Conservation (phyloP, 2,888 invertebrate species). For the Eristalinus sepulchralis region DNA sequence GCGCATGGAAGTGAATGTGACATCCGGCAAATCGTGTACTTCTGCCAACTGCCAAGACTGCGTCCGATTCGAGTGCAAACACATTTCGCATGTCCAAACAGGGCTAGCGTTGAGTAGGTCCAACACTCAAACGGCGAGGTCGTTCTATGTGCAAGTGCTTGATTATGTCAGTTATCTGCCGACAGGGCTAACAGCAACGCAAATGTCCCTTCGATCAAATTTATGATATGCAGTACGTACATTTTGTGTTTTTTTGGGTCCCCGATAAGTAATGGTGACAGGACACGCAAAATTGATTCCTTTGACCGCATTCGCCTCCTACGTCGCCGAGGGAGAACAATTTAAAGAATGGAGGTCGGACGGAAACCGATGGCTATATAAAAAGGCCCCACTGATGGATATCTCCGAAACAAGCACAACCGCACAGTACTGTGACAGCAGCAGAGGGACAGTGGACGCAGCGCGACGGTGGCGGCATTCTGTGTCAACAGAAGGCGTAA, state of each 20-base stretch:
- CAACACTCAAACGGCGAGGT: background rate
- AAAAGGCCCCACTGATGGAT: conserved; percentile 36
- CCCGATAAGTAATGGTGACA: conserved; percentile 44
- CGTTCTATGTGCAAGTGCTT: background rate
- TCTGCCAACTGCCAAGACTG: background rate
- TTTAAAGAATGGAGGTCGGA: conserved; percentile 24
- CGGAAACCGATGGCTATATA: conserved; percentile 31
- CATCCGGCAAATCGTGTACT: background rate
- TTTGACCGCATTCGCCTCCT: background rate
- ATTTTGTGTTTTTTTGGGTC: conserved; percentile 11
- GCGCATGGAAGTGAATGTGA: background rate
- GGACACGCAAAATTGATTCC: conserved; percentile 51
- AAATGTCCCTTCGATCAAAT: conserved; percentile 22
- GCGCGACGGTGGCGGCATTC: background rate
- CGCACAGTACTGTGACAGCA: background rate
- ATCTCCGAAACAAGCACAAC: conserved; percentile 6
- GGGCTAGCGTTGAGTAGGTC: conserved; percentile 8
- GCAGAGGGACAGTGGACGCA: background rate
- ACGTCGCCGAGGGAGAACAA: conserved; percentile 1
- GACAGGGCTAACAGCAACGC: background rate
- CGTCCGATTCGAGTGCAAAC: background rate
- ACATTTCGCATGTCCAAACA: conserved; percentile 3
- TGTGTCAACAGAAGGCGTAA: background rate
- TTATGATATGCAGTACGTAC: conserved; percentile 37
- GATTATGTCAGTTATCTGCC: background rate